phyloP scores from a whole-genome alignment of 2,888 invertebrate genomes.

The Metacarcinus magister region DNA sequence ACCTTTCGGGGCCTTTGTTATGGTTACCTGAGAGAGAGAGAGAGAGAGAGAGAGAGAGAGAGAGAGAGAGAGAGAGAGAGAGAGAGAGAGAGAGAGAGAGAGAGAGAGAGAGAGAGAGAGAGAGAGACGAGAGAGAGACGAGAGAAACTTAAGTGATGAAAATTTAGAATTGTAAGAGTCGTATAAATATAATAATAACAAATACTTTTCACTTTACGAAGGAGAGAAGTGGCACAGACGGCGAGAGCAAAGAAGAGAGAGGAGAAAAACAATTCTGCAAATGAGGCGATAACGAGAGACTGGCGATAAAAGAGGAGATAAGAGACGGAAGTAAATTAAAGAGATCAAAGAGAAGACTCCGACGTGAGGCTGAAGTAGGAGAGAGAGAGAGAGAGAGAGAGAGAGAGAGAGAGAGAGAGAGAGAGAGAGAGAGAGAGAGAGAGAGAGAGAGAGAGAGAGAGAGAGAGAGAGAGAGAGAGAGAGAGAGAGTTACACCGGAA shows the following conservation, averaged over 20 bases:
- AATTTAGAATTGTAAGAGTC: background rate
- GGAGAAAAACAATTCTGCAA: conserved; percentile 9
- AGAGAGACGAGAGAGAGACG: background rate
- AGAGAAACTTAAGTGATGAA: background rate
- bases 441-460: too few species aligned
- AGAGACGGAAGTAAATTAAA: conserved; percentile 26
- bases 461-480: too few species aligned
- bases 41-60: too few species aligned
- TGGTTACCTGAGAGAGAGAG: too few species aligned
- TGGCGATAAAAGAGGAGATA: conserved; percentile 26
- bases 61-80: too few species aligned
- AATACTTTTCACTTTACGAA: background rate
- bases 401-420: too few species aligned
- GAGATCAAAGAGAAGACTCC: conserved; percentile 14
- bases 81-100: too few species aligned
- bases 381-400: conserved; percentile 22
- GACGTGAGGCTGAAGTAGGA: background rate
- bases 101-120: background rate
- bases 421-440: too few species aligned
- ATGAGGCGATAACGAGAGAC: conserved; percentile 26
- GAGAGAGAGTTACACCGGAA: too few species aligned
- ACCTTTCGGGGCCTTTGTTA: too few species aligned
- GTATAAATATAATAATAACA: background rate
- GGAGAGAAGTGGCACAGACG: background rate
- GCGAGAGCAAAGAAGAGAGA: background rate